Conservation (phyloP, 1,140 invertebrate species). For the Drosophila athabasca region DNA sequence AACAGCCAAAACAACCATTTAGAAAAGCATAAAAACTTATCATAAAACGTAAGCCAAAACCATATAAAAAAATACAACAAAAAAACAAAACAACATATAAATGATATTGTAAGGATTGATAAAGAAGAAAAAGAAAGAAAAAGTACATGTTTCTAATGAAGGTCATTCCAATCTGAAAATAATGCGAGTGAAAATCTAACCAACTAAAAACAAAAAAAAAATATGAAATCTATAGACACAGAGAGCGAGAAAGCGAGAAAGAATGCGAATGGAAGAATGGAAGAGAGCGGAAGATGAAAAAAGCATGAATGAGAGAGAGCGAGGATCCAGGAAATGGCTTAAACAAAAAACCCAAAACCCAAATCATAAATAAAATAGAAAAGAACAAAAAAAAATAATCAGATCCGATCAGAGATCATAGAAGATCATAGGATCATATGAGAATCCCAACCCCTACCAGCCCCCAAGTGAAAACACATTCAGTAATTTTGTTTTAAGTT, state of each 20-base stretch:
- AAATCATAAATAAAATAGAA: slow-evolving; percentile 2
- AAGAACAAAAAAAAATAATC: slow-evolving; percentile 24
- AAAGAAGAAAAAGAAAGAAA: slow-evolving; percentile 36
- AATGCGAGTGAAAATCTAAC: slow-evolving; percentile 76
- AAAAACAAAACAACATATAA: slow-evolving; percentile 8
- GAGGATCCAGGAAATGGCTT: slow-evolving; percentile 6
- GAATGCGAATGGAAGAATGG: slow-evolving; percentile 32
- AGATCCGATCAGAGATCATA: neutral
- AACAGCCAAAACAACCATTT: slow-evolving; percentile 53
- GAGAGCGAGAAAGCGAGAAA: slow-evolving; percentile 24
- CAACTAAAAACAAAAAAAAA: slow-evolving; percentile 43
- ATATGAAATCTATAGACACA: slow-evolving; percentile 20
- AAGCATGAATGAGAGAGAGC: slow-evolving; percentile 20
- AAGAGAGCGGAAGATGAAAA: slow-evolving; percentile 13
- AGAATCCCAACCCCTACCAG: neutral
- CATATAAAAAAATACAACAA: slow-evolving; percentile 22
- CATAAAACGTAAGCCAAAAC: slow-evolving; percentile 54
- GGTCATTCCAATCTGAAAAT: slow-evolving; percentile 82
- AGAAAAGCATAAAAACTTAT: slow-evolving; percentile 49
- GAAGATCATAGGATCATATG: slow-evolving; percentile 10
- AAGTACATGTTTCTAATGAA: slow-evolving; percentile 82
- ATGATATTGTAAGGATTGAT: slow-evolving; percentile 61
- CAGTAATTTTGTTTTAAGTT: slow-evolving; percentile 81
- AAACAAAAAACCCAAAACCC: too few species aligned
- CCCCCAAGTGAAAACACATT: slow-evolving; percentile 65